Evolutionary conservation across 1,140 invertebrate species (phyloP).

Genomic region (Rhagoletis zephyria): DNA sequence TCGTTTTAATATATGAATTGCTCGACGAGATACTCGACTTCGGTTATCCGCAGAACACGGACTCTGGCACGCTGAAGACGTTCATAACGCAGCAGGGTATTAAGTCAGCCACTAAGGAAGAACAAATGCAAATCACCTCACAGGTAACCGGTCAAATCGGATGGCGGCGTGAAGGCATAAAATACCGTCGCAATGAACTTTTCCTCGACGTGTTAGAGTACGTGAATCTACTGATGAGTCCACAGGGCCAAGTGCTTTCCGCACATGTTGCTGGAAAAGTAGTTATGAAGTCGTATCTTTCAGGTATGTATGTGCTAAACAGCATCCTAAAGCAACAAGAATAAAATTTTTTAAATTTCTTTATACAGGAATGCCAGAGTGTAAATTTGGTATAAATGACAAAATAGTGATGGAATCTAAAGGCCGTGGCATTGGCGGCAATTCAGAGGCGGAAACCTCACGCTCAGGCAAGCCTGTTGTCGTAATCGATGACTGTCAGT

Average conservation of each 20-base stretch:
- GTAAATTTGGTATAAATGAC: slow-evolving; percentile 99
- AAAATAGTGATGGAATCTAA: slow-evolving; percentile 99
- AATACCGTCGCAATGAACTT: slow-evolving; percentile 97
- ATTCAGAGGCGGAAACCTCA: slow-evolving; percentile 87
- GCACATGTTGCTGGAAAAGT: slow-evolving; percentile 99
- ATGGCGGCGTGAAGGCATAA: slow-evolving; percentile 99
- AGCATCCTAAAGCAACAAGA: no score
- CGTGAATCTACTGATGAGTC: slow-evolving; percentile 99
- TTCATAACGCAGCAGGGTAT: slow-evolving; percentile 99
- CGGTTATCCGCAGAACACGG: slow-evolving; percentile 99
- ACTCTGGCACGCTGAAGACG: slow-evolving; percentile 98
- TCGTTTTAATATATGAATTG: slow-evolving; percentile 99
- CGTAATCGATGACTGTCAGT: slow-evolving; percentile 99
- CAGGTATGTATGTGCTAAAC: slow-evolving; percentile 75
- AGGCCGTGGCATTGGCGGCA: slow-evolving; percentile 81
- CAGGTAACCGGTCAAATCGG: slow-evolving; percentile 99
- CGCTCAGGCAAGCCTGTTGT: slow-evolving; percentile 94
- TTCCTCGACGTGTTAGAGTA: slow-evolving; percentile 99
- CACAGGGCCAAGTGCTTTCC: slow-evolving; percentile 98
- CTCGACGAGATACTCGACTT: slow-evolving; percentile 99
- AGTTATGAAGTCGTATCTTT: slow-evolving; percentile 99
- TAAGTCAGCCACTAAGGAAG: slow-evolving; percentile 98
- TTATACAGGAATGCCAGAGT: slow-evolving; percentile 93
- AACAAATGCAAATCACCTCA: slow-evolving; percentile 99
- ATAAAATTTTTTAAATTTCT: no score